Evolutionary conservation across 2,888 invertebrate species (phyloP).

Genomic region (Crocallis elinguaria): DNA sequence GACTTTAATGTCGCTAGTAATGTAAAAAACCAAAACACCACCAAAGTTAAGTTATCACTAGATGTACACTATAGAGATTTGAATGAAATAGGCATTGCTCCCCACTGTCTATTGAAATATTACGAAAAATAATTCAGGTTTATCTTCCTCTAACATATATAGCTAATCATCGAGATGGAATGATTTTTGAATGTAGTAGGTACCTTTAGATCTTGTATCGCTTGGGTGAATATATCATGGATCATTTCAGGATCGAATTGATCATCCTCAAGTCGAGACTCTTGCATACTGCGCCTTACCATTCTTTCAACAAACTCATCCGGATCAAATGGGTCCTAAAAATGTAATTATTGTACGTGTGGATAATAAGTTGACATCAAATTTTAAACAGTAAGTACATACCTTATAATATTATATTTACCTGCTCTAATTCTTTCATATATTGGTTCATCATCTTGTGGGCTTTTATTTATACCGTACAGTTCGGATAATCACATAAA

Average conservation of each 20-base stretch:
- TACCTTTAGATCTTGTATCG: conserved; percentile 91
- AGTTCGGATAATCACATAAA: neutral
- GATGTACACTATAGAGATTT: too few species aligned
- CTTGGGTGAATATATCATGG: conserved; percentile 96
- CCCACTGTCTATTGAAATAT: too few species aligned
- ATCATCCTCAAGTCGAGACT: conserved; percentile 86
- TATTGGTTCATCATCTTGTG: conserved; percentile 94
- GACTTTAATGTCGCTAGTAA: too few species aligned
- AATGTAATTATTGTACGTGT: too few species aligned
- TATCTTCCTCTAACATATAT: too few species aligned
- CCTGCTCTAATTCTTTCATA: conserved; percentile 94
- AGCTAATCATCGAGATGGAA: too few species aligned
- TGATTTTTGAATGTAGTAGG: too few species aligned
- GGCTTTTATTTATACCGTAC: neutral
- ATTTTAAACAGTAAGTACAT: too few species aligned
- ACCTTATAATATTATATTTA: conserved; percentile 55
- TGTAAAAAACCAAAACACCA: too few species aligned
- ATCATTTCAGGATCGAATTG: conserved; percentile 93
- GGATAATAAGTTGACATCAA: neutral
- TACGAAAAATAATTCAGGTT: too few species aligned
- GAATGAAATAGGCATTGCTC: too few species aligned
- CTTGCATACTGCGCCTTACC: conserved; percentile 96
- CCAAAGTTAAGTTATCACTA: too few species aligned
- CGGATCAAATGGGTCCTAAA: conserved; percentile 97
- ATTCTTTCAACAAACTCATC: conserved; percentile 98